phyloP scores from a whole-genome alignment of 2,888 invertebrate species.

The Gibbula magus region DNA sequence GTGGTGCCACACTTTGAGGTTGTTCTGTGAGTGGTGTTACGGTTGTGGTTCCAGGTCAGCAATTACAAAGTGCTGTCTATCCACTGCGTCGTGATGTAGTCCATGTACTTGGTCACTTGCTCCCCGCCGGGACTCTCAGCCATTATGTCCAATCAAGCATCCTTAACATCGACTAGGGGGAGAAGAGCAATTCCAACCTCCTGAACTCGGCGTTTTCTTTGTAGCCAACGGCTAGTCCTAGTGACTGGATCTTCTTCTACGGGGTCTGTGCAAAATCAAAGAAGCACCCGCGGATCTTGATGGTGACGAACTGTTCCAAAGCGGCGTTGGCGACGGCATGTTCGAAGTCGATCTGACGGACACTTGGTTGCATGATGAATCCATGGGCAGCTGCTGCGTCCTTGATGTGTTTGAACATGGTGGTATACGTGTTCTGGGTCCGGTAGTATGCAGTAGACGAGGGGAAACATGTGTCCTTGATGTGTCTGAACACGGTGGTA shows the following conservation, averaged over 20 bases:
- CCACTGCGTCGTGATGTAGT: too few species aligned
- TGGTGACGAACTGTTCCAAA: not conserved
- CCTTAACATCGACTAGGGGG: too few species aligned
- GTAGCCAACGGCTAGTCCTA: not conserved
- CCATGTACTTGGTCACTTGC: too few species aligned
- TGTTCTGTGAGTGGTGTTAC: too few species aligned
- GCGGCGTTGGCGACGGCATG: not conserved
- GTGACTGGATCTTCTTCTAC: not conserved
- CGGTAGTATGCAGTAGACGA: not conserved
- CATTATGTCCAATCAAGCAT: too few species aligned
- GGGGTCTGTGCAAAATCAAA: not conserved
- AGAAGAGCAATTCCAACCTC: not conserved
- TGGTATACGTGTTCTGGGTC: not conserved
- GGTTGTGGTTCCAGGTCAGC: too few species aligned
- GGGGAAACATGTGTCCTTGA: not conserved
- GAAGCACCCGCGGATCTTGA: not conserved
- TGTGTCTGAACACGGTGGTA: not conserved
- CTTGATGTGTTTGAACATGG: not conserved
- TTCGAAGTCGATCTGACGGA: not conserved
- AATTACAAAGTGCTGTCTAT: too few species aligned
- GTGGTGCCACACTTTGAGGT: too few species aligned
- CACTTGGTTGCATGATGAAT: too few species aligned
- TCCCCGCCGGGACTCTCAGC: too few species aligned
- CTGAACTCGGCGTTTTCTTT: not conserved
- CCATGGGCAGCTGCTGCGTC: not conserved